Conservation (phyloP, 2,888 invertebrate species). For the Rotaria socialis region DNA sequence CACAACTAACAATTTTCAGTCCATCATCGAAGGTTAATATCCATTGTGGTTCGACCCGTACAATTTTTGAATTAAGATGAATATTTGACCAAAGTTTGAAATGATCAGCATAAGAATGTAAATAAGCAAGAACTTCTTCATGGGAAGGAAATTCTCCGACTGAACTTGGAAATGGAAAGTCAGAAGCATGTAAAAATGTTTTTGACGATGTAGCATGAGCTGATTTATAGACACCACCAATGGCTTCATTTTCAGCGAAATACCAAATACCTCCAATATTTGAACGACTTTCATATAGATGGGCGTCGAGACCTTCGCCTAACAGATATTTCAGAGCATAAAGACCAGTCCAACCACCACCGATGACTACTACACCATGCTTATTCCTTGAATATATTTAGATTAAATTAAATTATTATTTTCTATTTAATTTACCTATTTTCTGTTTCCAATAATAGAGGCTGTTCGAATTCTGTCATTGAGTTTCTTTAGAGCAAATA, state of each 20-base stretch:
- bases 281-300: neutral
- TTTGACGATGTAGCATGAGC: constrained; percentile 23
- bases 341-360: constrained; percentile 31
- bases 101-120: constrained; percentile 22
- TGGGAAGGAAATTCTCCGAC: neutral
- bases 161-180: neutral
- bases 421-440: neutral
- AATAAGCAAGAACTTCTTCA: neutral
- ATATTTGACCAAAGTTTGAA: constrained; percentile 20
- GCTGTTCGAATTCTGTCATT: neutral
- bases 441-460: neutral
- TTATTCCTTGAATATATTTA: neutral
- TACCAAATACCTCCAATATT: constrained; percentile 7
- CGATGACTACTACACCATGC: neutral
- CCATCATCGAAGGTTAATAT: neutral
- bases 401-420: neutral
- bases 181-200: constrained; percentile 29
- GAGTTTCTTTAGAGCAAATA: neutral
- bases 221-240: constrained; percentile 3
- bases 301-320: constrained; percentile 2
- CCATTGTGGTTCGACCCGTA: neutral
- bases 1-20: neutral
- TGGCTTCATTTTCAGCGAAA: neutral
- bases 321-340: constrained; percentile 21
- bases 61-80: neutral